phyloP scores from a whole-genome alignment of 2,888 invertebrate genomes.

The Volucella inanis region DNA sequence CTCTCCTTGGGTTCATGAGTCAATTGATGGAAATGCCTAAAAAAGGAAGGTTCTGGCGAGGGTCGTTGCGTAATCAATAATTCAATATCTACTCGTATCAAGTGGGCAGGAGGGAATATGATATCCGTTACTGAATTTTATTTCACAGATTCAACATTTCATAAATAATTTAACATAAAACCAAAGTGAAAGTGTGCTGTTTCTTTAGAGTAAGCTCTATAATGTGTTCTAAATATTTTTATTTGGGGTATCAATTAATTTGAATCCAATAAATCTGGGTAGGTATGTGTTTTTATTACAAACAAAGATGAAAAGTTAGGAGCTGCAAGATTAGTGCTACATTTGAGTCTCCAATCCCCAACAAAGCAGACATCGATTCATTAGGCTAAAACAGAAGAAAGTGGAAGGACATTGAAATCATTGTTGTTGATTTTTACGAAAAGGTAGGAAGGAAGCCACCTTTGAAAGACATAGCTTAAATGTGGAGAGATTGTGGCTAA shows the following conservation, averaged over 20 bases:
- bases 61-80: constrained; percentile 61
- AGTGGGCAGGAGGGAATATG: neutral
- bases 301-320: no score
- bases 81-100: constrained; percentile 43
- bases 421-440: no score
- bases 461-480: no score
- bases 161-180: constrained; percentile 32
- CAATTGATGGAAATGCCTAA: constrained; percentile 49
- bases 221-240: constrained; percentile 8
- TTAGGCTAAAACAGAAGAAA: no score
- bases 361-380: no score
- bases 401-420: no score
- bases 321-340: no score
- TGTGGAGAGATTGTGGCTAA: no score
- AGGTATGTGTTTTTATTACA: no score
- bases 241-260: neutral
- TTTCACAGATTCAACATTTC: constrained; percentile 23
- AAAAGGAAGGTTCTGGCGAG: constrained; percentile 29
- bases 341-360: no score
- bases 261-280: neutral
- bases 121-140: neutral
- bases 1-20: constrained; percentile 35
- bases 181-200: neutral
- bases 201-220: neutral
- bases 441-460: no score